These are phyloP conservation scores for Neosalanx taihuensis DNA, from an alignment of 2,797 vertebrate genomes.

Conservation along the genomic window DNA sequence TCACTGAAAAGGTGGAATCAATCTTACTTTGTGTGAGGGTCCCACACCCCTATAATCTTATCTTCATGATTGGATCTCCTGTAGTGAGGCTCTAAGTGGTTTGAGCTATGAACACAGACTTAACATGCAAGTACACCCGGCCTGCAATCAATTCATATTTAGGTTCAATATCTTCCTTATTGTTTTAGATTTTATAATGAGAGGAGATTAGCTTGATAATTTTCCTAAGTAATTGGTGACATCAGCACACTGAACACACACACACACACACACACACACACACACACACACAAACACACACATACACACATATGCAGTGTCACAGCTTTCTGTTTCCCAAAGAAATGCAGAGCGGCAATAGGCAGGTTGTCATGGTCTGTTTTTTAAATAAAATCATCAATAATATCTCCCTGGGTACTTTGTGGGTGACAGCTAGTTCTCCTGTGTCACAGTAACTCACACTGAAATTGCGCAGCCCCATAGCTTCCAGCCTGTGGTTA, in stretches of 20 bases:
- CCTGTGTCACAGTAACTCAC: no score
- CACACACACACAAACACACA: slow-evolving; percentile 11
- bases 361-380: slow-evolving; percentile 22
- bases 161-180: background rate
- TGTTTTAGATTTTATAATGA: background rate
- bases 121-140: slow-evolving; percentile 18
- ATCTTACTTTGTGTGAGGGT: slow-evolving; percentile 2
- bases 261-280: background rate
- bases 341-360: slow-evolving; percentile 34
- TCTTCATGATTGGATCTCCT: slow-evolving; percentile 59
- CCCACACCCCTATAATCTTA: slow-evolving; percentile 50
- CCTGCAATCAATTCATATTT: slow-evolving; percentile 20
- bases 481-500: no score
- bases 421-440: no score
- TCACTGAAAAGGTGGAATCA: slow-evolving; percentile 20
- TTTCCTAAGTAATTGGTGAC: background rate
- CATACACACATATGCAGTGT: slow-evolving; percentile 28
- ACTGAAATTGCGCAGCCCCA: no score
- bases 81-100: slow-evolving; percentile 36
- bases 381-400: slow-evolving; percentile 11
- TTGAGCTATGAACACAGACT: slow-evolving; percentile 18
- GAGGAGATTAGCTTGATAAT: background rate
- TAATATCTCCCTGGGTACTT: no score
- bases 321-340: slow-evolving; percentile 36
- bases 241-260: slow-evolving; percentile 13